phyloP scores from a whole-genome alignment of 1,140 invertebrate genomes.

The Phenacoccus solenopsis region DNA sequence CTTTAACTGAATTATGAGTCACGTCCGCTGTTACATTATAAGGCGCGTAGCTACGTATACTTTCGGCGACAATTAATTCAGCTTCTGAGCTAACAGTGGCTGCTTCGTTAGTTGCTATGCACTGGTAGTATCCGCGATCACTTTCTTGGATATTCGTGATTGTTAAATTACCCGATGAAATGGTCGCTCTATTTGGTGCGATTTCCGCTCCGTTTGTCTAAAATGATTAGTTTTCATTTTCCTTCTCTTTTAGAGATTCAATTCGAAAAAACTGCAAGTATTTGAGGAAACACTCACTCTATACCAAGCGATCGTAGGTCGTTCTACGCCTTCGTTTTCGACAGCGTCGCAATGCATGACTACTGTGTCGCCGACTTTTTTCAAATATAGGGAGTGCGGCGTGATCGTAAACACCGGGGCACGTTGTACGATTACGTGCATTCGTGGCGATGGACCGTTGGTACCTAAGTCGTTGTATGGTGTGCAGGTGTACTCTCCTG shows the following conservation, averaged over 20 bases:
- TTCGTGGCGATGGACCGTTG: constrained; percentile 66
- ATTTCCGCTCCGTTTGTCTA: neutral
- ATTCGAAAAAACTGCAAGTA: neutral
- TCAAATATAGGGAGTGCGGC: constrained; percentile 67
- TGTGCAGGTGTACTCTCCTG: constrained; percentile 75
- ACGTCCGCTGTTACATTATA: constrained; percentile 74
- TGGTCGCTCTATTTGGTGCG: constrained; percentile 36
- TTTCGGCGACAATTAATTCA: constrained; percentile 72
- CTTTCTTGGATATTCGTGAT: constrained; percentile 66
- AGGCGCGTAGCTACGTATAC: constrained; percentile 76
- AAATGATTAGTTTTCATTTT: neutral
- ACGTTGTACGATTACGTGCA: constrained; percentile 78
- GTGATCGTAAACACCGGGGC: constrained; percentile 62
- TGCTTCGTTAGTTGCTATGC: constrained; percentile 80
- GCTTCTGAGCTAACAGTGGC: constrained; percentile 77
- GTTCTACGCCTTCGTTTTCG: constrained; percentile 55
- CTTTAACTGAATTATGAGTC: constrained; percentile 58
- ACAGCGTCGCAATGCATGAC: constrained; percentile 72
- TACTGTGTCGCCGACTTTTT: constrained; percentile 63
- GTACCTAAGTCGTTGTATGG: constrained; percentile 81
- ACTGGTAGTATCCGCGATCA: constrained; percentile 84
- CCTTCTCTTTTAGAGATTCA: neutral
- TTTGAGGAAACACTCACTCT: constrained; percentile 46
- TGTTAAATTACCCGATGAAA: constrained; percentile 74
- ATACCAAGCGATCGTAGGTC: constrained; percentile 70